These are phyloP conservation scores for Ophion ventricosus DNA, from an alignment of 2,888 invertebrate genomes.

Conservation along the genomic window DNA sequence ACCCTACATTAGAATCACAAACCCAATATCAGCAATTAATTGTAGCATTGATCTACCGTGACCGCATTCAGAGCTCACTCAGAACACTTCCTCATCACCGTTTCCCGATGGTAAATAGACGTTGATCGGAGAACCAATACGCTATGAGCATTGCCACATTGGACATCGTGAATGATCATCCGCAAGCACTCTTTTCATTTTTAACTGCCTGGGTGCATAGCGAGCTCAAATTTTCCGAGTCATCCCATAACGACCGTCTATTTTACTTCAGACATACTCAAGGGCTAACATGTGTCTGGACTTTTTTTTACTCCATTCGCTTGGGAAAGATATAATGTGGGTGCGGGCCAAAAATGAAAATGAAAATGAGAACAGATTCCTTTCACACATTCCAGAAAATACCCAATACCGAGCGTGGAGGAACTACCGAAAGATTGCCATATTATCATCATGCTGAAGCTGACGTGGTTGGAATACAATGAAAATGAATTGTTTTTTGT, in stretches of 20 bases:
- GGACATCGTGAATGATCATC: no score
- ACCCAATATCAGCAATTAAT: no score
- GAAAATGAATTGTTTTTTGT: no score
- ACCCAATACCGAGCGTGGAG: slow-evolving; percentile 15
- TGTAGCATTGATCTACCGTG: no score
- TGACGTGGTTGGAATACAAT: no score
- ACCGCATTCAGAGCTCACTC: no score
- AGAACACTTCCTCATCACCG: no score
- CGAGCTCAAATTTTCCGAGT: background rate
- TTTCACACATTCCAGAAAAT: slow-evolving; percentile 57
- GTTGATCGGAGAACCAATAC: no score
- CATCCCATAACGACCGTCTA: background rate
- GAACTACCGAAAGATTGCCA: slow-evolving; percentile 68
- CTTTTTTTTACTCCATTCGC: background rate
- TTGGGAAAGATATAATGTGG: slow-evolving; percentile 74
- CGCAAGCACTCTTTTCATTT: no score
- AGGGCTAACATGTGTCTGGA: slow-evolving; percentile 4
- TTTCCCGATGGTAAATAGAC: no score
- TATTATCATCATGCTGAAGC: background rate
- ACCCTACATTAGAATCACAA: no score
- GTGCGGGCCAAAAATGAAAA: slow-evolving; percentile 74
- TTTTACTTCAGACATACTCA: background rate
- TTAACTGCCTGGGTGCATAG: background rate
- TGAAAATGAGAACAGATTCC: slow-evolving; percentile 78
- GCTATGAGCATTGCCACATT: no score